Evolutionary conservation across 2,888 invertebrate species (phyloP).

Genomic region (Acanthoscelides obtectus): DNA sequence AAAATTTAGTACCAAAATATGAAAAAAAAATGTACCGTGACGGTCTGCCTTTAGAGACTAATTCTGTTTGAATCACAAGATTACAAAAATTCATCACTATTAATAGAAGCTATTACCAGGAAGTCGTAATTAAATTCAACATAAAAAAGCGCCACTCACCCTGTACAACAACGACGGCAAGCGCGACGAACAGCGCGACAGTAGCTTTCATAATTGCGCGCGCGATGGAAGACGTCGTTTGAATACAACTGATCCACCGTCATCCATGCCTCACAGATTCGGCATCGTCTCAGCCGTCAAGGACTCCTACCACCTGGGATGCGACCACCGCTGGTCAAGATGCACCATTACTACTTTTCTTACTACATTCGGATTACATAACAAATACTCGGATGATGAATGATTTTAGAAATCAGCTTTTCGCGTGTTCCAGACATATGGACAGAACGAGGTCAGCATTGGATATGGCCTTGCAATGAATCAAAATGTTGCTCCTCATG

Average conservation of each 20-base stretch:
- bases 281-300: background rate
- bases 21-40: too few relatives aligned
- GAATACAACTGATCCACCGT: background rate
- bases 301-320: background rate
- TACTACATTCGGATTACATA: background rate
- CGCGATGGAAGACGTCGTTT: background rate
- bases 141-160: background rate
- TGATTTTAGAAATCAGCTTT: background rate
- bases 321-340: background rate
- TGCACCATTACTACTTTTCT: background rate
- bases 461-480: too few relatives aligned
- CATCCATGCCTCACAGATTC: background rate
- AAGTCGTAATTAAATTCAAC: too few relatives aligned
- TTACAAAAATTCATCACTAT: too few relatives aligned
- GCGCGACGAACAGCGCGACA: background rate
- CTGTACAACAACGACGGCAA: background rate
- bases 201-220: background rate
- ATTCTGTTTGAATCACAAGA: too few relatives aligned
- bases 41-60: too few relatives aligned
- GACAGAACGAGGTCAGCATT: background rate
- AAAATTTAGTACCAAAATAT: too few relatives aligned
- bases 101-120: too few relatives aligned
- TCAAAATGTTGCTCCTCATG: too few relatives aligned
- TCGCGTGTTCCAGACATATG: background rate
- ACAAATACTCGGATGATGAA: background rate